Base-by-base conservation (phyloP, 2,797 vertebrate species). In the Mycteria americana region DNA sequence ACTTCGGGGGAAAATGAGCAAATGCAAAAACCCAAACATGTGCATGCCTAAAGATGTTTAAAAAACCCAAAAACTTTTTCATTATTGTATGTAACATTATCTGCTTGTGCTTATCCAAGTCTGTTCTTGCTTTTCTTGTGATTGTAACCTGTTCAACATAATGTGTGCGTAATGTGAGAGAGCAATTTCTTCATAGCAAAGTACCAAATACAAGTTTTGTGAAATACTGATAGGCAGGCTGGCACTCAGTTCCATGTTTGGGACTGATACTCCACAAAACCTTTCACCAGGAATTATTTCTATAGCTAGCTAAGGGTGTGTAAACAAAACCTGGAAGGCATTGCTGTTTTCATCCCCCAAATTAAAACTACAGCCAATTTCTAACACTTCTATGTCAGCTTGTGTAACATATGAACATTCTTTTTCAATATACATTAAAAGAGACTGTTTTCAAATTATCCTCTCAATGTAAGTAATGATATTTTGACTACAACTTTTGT, bases 181-280 rank as follows among this genome's bases (percentile, higher is more conserved):
- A 62, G 50, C 3, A 15, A 35, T 57, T 70, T 85, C 2, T 3
- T 63, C 70, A 68, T 1, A 73, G 79, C 48, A 54, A 78, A 92
- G 62, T 13, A 78, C 35, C 77, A 67, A 59, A 45, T 12, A 62
- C 31, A 53, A n/a, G 24, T 25, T 30, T 28, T 45, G 15, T 41
- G 54, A 59, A 46, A 46, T 18, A 77, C 10, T 1, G 0, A 1
- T 0, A 53, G n/a, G 28, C 80, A 46, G 23, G 28, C 7, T 73
- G 56, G 48, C 51, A 39, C 62, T 56, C 25, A 16, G 10, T 64
- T 77, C 51, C 10, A 3, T 10, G 14, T 51, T 30, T 67, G 84
- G 37, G 67, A 79, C 35, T 18, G 37, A 64, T 12, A 12, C 21
- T 67, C 17, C 79, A 70, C 50, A 74, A 73, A 67, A 30, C 45